These are phyloP conservation scores for Epizoanthus stellaris DNA, from an alignment of 92 coral and sea anemone genomes.

Conservation along the genomic window DNA sequence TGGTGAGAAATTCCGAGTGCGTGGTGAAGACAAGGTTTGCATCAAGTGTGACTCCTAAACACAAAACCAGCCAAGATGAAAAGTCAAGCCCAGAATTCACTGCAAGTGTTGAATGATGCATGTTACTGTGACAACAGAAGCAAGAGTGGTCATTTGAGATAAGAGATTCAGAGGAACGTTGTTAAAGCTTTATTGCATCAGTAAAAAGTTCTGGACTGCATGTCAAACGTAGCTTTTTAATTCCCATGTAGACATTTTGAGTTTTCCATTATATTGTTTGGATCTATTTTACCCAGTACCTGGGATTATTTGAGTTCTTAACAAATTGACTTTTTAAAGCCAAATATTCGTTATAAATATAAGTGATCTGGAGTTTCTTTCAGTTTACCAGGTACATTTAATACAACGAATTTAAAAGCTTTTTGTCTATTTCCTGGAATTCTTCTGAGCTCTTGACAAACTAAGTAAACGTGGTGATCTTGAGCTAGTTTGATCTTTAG, in stretches of 20 bases:
- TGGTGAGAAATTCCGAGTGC: conserved; percentile 91
- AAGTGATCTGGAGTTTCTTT: neutral
- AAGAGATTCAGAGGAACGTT: neutral
- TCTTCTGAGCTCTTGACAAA: neutral
- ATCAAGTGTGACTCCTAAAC: conserved; percentile 63
- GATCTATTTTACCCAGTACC: neutral
- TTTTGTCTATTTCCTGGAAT: neutral
- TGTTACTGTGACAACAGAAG: neutral
- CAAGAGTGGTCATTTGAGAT: neutral
- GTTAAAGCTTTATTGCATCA: neutral
- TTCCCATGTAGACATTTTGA: neutral
- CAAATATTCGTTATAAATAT: too few relatives aligned
- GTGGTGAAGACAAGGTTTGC: conserved; percentile 84
- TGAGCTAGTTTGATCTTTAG: neutral
- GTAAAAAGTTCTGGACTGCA: neutral
- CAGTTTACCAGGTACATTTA: neutral
- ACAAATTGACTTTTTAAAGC: too few relatives aligned
- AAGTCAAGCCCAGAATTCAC: neutral
- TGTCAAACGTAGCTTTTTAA: neutral
- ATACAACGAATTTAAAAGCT: neutral
- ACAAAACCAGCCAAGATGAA: neutral
- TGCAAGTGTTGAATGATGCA: conserved; percentile 7
- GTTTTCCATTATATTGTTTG: neutral
- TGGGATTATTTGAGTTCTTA: neutral
- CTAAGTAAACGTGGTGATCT: neutral